Evolutionary conservation across 2,797 vertebrate species (phyloP), one percentile per base, ranked within the genome.

Genomic region (Lepus oiostolus): DNA sequence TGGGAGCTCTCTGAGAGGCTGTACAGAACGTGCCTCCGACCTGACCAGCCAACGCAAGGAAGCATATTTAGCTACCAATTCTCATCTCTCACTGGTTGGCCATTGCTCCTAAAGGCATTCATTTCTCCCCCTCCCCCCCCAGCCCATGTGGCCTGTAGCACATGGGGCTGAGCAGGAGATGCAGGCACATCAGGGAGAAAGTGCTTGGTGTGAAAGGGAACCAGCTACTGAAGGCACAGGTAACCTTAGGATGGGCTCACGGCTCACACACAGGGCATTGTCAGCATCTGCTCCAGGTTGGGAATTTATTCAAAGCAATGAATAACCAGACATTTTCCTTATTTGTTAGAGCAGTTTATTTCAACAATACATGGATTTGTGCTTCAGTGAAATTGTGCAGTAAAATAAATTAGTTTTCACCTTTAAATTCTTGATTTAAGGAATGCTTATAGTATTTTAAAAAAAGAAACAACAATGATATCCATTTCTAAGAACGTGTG

Each of bases 341-440:
- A 77, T 77, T 82, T 83, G 13, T 42, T 63, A 84, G 28, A 85
- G 85, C 14, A 88, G 52, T 17, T 75, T 14, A 93, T 86, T 93
- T 84, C 12, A 84, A 72, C 88, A 96, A 82, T 67, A 85, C 77
- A 50, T 68, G 32, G 10, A 82, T 87, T 87, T 93, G 50, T 84
- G 30, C 52, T 74, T 81, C 47, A 67, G 65, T 85, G 47, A 96
- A 93, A 91, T n/a, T 68, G 7, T 58, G 32, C 72, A 24, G 38
- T 86, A 75, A 93, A 93, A 81, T 77, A 88, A 92, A 70, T 83
- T 79, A 54, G 32, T 17, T 84, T 95, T 95, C 38, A 88, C 16
- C 21, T 88, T 92, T 93, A 92, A 89, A 77, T 82, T 96, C 6
- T 19, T 70, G 67, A 81, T 80, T 88, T 90, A 83, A 88, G 26